Conservation (phyloP, 2,888 invertebrate genomes). For the Diplazon laetatorius region DNA sequence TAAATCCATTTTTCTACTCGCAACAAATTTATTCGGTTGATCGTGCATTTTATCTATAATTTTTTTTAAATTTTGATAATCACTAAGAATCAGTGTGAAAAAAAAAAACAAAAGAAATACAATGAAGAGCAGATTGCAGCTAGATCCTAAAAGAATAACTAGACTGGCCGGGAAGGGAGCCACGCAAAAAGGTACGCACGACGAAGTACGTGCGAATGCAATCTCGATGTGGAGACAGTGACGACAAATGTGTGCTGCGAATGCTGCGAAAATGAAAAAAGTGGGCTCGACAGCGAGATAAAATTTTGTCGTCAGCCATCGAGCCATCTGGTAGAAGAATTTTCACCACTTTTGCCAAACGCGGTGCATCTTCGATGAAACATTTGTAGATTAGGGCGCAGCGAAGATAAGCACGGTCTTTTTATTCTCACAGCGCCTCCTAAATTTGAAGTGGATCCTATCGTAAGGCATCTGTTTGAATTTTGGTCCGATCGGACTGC, state of each 20-base stretch:
- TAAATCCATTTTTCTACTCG: neutral
- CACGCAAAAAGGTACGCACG: conserved; percentile 55
- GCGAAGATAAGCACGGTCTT: too few species aligned
- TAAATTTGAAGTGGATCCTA: too few species aligned
- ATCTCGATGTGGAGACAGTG: neutral
- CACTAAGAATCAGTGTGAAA: neutral
- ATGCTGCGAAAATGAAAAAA: too few species aligned
- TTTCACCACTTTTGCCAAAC: too few species aligned
- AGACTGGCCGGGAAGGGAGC: conserved; percentile 59
- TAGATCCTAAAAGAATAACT: conserved; percentile 62
- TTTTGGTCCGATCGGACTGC: too few species aligned
- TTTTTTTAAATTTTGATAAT: neutral
- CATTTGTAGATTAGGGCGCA: too few species aligned
- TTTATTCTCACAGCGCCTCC: too few species aligned
- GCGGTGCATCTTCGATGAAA: too few species aligned
- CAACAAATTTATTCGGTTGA: conserved; percentile 1
- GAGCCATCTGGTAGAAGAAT: neutral
- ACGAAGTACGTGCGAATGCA: neutral
- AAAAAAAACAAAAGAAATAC: too few species aligned
- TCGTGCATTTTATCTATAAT: conserved; percentile 5
- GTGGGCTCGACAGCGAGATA: neutral
- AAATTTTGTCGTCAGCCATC: conserved; percentile 15
- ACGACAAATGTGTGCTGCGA: neutral
- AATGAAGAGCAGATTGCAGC: conserved; percentile 66
- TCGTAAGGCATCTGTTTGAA: too few species aligned